These are phyloP conservation scores for Phodopus roborovskii DNA, from an alignment of 2,113 vertebrate genomes.

Conservation along the genomic window DNA sequence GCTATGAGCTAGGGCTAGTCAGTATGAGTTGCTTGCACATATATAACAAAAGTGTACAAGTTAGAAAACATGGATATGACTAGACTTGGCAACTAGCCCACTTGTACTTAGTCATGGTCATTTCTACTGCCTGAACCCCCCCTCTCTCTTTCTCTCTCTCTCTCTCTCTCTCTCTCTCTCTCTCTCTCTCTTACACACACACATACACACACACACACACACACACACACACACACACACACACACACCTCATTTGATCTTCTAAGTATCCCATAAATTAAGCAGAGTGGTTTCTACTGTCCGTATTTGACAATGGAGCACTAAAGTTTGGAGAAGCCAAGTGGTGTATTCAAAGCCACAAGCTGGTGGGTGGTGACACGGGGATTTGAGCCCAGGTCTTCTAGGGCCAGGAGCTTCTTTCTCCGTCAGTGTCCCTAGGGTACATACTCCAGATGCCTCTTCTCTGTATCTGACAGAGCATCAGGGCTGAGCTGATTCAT, in stretches of 20 bases:
- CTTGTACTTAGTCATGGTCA: neutral
- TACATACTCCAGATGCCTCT: neutral
- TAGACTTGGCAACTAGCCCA: neutral
- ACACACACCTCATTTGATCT: neutral
- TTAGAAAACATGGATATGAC: neutral
- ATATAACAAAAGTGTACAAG: neutral
- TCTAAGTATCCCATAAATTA: neutral
- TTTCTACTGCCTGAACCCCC: neutral
- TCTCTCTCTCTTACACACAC: neutral
- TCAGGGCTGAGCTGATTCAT: conserved; percentile 53
- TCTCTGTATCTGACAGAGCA: neutral
- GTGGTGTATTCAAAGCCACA: neutral
- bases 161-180: neutral
- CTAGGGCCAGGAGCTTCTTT: neutral
- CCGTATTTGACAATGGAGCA: neutral
- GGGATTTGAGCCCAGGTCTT: neutral
- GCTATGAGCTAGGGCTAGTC: neutral
- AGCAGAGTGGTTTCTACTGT: neutral
- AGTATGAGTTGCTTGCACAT: neutral
- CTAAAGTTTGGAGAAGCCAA: neutral
- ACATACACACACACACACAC: no score
- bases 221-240: no score
- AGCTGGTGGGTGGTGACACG: neutral
- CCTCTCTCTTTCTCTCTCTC: neutral
- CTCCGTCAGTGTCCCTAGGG: neutral